phyloP scores from a whole-genome alignment of 2,797 vertebrate species.

The Ambastaia sidthimunki region DNA sequence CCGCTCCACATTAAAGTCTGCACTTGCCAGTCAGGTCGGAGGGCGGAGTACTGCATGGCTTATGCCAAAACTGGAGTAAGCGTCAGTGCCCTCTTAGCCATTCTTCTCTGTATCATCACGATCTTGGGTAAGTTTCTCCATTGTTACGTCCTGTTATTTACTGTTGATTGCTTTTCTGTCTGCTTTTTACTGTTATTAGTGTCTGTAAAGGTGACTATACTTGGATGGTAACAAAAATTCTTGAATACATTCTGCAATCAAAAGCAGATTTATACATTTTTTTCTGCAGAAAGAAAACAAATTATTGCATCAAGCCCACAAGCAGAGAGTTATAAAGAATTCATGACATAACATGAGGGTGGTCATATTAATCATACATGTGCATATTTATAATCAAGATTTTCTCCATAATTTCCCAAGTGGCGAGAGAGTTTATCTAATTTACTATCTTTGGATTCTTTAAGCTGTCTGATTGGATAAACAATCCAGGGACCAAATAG shows the following conservation, averaged over 20 bases:
- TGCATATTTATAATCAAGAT: slow-evolving; percentile 20
- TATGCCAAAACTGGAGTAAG: slow-evolving; percentile 78
- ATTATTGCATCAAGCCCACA: not conserved
- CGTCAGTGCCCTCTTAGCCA: slow-evolving; percentile 85
- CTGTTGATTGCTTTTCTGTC: not conserved
- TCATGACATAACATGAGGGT: slow-evolving; percentile 2
- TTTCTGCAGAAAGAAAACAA: not conserved
- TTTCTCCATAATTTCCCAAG: slow-evolving; percentile 21
- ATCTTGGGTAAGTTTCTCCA: slow-evolving; percentile 79
- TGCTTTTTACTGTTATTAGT: not conserved
- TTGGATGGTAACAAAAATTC: no score
- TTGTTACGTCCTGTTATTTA: not conserved
- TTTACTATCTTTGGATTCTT: slow-evolving; percentile 18
- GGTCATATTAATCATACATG: slow-evolving; percentile 44
- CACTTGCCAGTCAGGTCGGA: slow-evolving; percentile 80
- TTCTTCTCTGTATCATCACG: slow-evolving; percentile 90
- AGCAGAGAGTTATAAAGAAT: slow-evolving; percentile 13
- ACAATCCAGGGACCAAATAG: slow-evolving; percentile 2
- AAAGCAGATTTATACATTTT: not conserved
- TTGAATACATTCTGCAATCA: no score
- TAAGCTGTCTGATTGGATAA: slow-evolving; percentile 17
- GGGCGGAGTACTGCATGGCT: slow-evolving; percentile 77
- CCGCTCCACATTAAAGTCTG: slow-evolving; percentile 83
- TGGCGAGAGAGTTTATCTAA: slow-evolving; percentile 6
- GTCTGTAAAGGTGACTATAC: not conserved